Evolutionary conservation across 2,888 invertebrate species (phyloP), one percentile per base, ranked within the genome.

Genomic region (Drosophila rellima): DNA sequence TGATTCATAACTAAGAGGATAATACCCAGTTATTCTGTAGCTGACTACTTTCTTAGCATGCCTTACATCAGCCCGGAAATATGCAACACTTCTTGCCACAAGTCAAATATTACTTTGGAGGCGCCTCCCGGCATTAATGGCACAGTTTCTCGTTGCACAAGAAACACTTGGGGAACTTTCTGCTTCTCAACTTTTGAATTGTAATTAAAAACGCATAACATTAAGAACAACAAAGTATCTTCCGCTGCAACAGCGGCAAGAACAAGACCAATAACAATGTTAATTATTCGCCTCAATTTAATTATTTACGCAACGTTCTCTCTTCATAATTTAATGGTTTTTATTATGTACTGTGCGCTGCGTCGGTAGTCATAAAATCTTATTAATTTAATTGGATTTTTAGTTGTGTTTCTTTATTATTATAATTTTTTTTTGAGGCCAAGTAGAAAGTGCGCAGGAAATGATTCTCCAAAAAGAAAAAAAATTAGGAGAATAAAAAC

Each of bases 241-340:
- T 20, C 44, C 39, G 44, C 59, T 65, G 55, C 61, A 65, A 42
- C 50, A 75, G 13, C 50, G 72, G 13, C 56, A 54, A 51, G 13
- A 55, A 62, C 52, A 63, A 67, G 15, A 2, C 15, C 11, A 37
- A 44, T 35, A 44, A 26, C 15, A 44, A 20, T 81, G 57, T 67
- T 61, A 67, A 57, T 63, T 55, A 64, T 70, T 54, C 29, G 45
- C 42, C 52, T 47, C 57, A 31, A 18, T 55, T 68, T 59, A 64
- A 65, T 62, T 63, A 42, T 68, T 80, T 74, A 72, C 70, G 82
- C 68, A 76, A 86, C 81, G 70, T 78, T 69, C 80, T 74, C 62
- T 71, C 66, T 74, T 75, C 88, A 88, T 85, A 83, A 85, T 85
- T 85, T 79, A 85, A 85, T 83, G 83, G 77, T 70, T 79, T 88